Base-by-base conservation (phyloP, 2,888 invertebrate genomes). In the Andrena bicolor region DNA sequence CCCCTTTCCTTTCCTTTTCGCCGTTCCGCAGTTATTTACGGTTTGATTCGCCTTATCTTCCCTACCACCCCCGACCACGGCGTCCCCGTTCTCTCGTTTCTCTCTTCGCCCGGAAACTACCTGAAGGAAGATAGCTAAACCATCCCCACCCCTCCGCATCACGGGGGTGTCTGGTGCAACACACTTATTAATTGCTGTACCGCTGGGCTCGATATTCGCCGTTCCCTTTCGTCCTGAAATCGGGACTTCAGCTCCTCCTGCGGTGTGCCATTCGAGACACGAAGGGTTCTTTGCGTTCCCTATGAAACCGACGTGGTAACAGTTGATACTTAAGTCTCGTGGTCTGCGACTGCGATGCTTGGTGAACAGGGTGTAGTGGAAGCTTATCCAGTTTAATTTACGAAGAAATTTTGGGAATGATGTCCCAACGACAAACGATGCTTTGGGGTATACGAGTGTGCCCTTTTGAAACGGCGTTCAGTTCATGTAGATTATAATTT, bases 21-120 rank as follows among this genome's bases (percentile, higher is more conserved):
- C 92, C 91, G 90, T 92, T 93, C 91, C 90, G 90, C 93, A 92
- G 93, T 93, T 93, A 93, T 93, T 93, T 93, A 93, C 93, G 93
- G 90, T 93, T 93, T 93, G 93, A 93, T 92, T 93, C 93, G 92
- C 93, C 93, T 93, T 93, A 94, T 93, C 93, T 93, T 88, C 86
- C 76, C 80, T 78, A 77, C 75, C 82, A 82, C 85, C 88, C 69
- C 83, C 78, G 80, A 83, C 86, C 72, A 85, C 73, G 73, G 30
- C 83, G 77, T 71, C 70, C 76, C 80, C 76, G 76, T 56, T 78
- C 83, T 80, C 84, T 70, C 74, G 30, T 77, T 80, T 78, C 82
- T 77, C 85, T 80, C 83, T 65, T 83, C 88, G 72, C 28, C 76
- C 78, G 71, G 87, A 87, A 91, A 90, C 90, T 89, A 90, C 90